Percentiles rank a stretch among this genome's conserved stretches.
These are phyloP conservation scores for human DNA, from an alignment of 2,113 vertebrate species.

Conservation along the genomic window DNA sequence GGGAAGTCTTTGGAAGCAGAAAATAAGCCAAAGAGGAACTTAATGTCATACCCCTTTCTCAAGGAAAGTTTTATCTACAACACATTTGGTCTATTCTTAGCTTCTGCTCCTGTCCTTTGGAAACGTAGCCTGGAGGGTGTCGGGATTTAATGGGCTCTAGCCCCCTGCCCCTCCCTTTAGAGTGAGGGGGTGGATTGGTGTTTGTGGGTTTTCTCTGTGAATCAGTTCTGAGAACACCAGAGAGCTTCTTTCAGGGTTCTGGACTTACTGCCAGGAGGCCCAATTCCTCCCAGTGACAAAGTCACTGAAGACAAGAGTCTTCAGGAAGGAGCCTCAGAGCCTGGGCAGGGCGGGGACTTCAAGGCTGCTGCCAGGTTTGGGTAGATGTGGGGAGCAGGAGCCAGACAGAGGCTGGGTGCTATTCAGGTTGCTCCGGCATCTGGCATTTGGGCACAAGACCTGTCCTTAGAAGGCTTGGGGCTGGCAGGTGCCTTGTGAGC, in stretches of 20 bases:
- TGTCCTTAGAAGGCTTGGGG: too few species aligned
- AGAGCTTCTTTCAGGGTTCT: neutral
- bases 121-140: neutral
- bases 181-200: neutral
- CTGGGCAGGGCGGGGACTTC: accelerated
- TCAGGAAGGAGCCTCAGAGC: neutral
- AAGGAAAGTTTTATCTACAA: neutral
- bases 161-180: neutral
- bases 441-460: neutral
- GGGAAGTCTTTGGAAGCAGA: neutral
- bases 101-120: neutral
- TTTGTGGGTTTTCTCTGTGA: neutral
- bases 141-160: neutral
- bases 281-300: neutral
- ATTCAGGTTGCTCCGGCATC: neutral
- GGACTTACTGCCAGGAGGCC: neutral
- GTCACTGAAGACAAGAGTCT: neutral
- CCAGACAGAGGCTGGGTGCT: neutral
- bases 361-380: neutral
- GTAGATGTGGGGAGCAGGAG: neutral
- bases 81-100: neutral
- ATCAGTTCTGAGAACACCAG: neutral
- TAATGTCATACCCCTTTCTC: neutral
- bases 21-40: neutral
- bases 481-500: neutral